Conservation (phyloP, 2,888 invertebrate species). For the Iselma pallidipennis region DNA sequence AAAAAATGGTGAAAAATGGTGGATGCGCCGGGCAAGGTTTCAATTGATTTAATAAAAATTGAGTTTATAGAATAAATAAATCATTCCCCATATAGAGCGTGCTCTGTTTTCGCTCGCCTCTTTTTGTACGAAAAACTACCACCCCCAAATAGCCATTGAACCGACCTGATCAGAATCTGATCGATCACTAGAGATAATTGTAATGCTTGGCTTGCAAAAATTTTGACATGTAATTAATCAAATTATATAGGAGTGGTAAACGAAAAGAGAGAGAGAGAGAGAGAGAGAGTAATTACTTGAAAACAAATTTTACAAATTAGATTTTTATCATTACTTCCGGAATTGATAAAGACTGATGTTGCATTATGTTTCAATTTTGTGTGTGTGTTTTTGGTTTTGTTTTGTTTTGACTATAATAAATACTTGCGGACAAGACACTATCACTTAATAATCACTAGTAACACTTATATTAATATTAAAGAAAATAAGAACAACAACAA, state of each 20-base stretch:
- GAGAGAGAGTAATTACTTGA: too few species aligned
- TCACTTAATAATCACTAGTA: neutral
- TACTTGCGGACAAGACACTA: neutral
- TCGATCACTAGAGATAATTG: neutral
- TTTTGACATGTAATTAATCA: neutral
- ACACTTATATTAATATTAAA: neutral
- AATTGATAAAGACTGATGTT: neutral
- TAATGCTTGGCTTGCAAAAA: too few species aligned
- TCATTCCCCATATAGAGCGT: too few species aligned
- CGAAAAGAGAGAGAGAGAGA: too few species aligned
- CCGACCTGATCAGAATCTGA: neutral
- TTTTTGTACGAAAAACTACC: neutral
- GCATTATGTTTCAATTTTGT: too few species aligned
- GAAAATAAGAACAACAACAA: neutral
- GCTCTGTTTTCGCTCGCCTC: too few species aligned
- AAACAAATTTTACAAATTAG: neutral
- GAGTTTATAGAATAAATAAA: too few species aligned
- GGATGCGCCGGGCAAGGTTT: neutral
- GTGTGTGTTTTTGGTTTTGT: too few species aligned
- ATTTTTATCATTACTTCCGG: neutral
- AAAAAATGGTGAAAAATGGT: neutral
- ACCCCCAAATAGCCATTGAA: neutral
- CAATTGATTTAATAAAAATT: too few species aligned
- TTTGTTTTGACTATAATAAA: too few species aligned
- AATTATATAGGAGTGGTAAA: neutral